Conservation (phyloP, 2,797 vertebrate genomes). For the Argya squamiceps region DNA sequence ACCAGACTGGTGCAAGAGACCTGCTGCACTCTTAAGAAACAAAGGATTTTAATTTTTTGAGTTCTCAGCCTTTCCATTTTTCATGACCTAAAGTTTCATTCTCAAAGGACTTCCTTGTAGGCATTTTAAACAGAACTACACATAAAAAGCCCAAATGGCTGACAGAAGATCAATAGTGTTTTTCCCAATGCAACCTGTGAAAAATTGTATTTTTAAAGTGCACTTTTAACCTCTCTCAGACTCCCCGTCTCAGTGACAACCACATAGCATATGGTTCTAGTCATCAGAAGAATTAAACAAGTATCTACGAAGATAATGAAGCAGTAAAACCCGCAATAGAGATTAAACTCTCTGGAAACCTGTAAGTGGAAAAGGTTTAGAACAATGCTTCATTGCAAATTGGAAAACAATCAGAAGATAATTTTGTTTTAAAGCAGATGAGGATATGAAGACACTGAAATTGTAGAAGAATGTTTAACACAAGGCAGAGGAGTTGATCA, state of each 20-base stretch:
- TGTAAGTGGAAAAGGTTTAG: neutral
- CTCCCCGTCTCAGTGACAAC: neutral
- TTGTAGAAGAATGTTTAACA: neutral
- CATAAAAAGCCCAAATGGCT: neutral
- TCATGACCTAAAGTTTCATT: neutral
- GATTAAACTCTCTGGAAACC: conserved; percentile 21
- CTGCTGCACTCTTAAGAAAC: neutral
- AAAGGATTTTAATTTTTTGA: neutral
- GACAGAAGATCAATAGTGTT: neutral
- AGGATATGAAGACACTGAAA: neutral
- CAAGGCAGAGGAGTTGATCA: neutral
- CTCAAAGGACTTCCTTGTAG: neutral
- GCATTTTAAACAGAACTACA: neutral
- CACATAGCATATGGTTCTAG: neutral
- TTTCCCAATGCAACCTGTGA: neutral
- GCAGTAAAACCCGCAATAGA: neutral
- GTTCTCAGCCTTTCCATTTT: neutral
- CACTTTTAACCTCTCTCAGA: conserved; percentile 11
- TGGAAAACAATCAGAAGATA: neutral
- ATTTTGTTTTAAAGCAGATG: neutral
- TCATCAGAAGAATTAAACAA: neutral
- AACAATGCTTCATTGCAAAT: neutral
- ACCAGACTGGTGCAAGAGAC: rapidly evolving
- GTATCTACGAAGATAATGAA: neutral
- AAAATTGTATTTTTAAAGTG: neutral